Evolutionary conservation across 2,888 invertebrate species (phyloP).

Genomic region (Ophion costatus): DNA sequence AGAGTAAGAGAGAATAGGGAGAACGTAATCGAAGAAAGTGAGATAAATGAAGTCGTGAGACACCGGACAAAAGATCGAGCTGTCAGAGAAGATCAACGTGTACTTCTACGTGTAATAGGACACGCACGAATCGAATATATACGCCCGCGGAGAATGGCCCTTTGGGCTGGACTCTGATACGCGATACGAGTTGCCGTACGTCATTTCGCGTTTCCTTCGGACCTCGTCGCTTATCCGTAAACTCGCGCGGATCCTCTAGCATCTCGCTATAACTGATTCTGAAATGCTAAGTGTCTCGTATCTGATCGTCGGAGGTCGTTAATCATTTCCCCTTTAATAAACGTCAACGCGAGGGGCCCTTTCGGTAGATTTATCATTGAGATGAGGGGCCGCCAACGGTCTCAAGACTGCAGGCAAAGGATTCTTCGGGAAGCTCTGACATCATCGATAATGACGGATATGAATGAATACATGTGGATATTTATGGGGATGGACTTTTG

Average conservation of each 20-base stretch:
- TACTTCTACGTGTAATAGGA: background rate
- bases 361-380: conserved; percentile 48
- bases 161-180: background rate
- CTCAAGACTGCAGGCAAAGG: background rate
- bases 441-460: background rate
- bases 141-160: background rate
- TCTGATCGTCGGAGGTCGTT: conserved; percentile 64
- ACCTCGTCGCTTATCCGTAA: background rate
- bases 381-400: conserved; percentile 37
- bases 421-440: background rate
- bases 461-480: no score
- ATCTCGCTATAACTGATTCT: conserved; percentile 62
- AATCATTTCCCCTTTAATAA: conserved; percentile 66
- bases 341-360: conserved; percentile 24
- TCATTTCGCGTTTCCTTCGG: conserved; percentile 1
- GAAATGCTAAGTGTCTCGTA: conserved; percentile 67
- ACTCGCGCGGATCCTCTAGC: conserved; percentile 10
- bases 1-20: conserved; percentile 8
- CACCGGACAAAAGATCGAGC: conserved; percentile 39
- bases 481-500: no score
- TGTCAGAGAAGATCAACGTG: conserved; percentile 39
- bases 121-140: background rate
- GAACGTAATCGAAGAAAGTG: conserved; percentile 21
- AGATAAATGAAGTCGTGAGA: conserved; percentile 3
- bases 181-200: background rate